These are phyloP conservation scores for Hippocampus guttulatus DNA, from an alignment of 2,113 vertebrate species.

Conservation along the genomic window DNA sequence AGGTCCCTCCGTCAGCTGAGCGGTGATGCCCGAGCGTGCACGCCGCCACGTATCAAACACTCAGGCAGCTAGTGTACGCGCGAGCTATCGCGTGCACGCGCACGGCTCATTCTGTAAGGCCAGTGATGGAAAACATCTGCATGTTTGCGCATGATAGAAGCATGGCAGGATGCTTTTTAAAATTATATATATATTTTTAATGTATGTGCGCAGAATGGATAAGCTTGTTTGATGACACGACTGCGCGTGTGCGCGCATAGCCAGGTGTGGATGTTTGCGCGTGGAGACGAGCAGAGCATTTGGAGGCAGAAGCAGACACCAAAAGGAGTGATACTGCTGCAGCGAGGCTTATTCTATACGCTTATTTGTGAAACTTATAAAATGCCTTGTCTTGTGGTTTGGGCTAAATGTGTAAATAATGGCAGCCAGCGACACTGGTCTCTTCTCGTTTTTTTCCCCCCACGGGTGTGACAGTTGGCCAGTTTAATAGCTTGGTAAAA, in stretches of 20 bases:
- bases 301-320: neutral
- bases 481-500: constrained; percentile 1
- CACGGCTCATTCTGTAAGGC: constrained; percentile 17
- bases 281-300: constrained; percentile 40
- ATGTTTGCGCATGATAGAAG: constrained; percentile 28
- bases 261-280: constrained; percentile 49
- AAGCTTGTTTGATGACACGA: neutral
- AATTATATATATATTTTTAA: too few relatives aligned
- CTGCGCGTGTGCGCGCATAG: constrained; percentile 27
- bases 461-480: constrained; percentile 51
- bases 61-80: neutral
- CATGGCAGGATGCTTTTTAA: neutral
- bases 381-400: constrained; percentile 4
- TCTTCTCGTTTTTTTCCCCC: neutral
- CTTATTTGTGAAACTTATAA: neutral
- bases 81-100: neutral
- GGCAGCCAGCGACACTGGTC: constrained; percentile 10
- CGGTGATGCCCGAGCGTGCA: constrained; percentile 40
- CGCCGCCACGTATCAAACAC: constrained; percentile 21
- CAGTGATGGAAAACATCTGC: constrained; percentile 47
- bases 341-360: constrained; percentile 7
- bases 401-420: constrained; percentile 29
- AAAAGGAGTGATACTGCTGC: constrained; percentile 23
- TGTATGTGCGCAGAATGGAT: constrained; percentile 16
- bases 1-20: constrained; percentile 59